A percentile compares a stretch with the other conserved stretches of the same genome.
Evolutionary conservation across 2,888 invertebrate genomes (phyloP).

Genomic region (Netelia melanura): DNA sequence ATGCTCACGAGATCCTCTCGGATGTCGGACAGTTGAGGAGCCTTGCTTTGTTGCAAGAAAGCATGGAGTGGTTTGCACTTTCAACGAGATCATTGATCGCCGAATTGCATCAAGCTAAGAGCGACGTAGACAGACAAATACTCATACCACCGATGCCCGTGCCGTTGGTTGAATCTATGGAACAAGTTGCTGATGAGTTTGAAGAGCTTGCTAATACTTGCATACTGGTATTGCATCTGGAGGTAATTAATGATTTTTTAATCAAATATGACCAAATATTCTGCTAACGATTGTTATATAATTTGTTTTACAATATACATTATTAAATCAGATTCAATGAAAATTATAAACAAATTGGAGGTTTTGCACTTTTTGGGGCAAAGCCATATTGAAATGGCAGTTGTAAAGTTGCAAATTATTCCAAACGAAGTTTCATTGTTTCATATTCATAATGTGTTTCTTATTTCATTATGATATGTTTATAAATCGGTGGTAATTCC

Average conservation of each 20-base stretch:
- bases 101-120: constrained; percentile 83
- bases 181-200: constrained; percentile 91
- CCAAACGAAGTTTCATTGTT: too few species aligned
- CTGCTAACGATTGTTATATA: too few species aligned
- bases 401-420: too few species aligned
- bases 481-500: too few species aligned
- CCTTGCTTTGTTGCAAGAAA: constrained; percentile 96
- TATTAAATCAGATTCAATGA: too few species aligned
- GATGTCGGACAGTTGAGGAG: constrained; percentile 93
- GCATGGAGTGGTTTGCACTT: constrained; percentile 88
- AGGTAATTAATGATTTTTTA: constrained; percentile 86
- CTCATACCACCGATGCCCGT: constrained; percentile 86
- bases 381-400: too few species aligned
- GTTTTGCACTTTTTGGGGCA: too few species aligned
- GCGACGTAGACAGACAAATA: constrained; percentile 77
- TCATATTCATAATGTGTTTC: too few species aligned
- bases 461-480: too few species aligned
- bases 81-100: constrained; percentile 76
- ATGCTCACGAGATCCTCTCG: constrained; percentile 93
- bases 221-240: constrained; percentile 95
- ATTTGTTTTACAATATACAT: too few species aligned
- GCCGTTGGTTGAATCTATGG: constrained; percentile 88
- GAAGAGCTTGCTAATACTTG: constrained; percentile 96
- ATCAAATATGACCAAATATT: neutral
- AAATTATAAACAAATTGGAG: too few species aligned